Evolutionary conservation across 2,113 vertebrate genomes (phyloP).

Genomic region (Mandrillus leucophaeus): DNA sequence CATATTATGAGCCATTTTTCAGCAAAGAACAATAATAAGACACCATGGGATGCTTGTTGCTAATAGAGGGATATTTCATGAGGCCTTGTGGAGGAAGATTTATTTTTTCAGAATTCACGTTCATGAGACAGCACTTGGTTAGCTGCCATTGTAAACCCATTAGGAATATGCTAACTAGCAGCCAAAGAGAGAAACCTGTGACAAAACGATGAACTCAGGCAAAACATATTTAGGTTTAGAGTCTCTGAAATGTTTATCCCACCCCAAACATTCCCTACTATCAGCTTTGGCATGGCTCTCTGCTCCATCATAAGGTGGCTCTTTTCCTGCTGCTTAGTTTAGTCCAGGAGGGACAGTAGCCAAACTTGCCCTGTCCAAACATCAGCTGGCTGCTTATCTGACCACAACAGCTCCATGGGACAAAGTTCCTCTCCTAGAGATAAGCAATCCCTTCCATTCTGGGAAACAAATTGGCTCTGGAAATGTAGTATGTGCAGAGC

Average conservation of each 20-base stretch:
- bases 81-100: neutral
- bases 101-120: slow-evolving; percentile 38
- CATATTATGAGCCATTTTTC: slow-evolving; percentile 26
- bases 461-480: slow-evolving; percentile 31
- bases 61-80: neutral
- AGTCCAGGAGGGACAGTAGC: neutral
- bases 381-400: slow-evolving; percentile 64
- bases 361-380: neutral
- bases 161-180: neutral
- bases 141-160: neutral
- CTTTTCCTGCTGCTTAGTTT: neutral
- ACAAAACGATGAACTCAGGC: slow-evolving; percentile 48
- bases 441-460: slow-evolving; percentile 51
- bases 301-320: neutral
- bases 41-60: neutral
- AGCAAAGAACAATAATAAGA: neutral
- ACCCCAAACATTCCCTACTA: neutral
- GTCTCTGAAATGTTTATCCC: slow-evolving; percentile 36
- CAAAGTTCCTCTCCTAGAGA: slow-evolving; percentile 52
- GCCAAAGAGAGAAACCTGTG: slow-evolving; percentile 31
- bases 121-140: neutral
- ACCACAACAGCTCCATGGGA: slow-evolving; percentile 35
- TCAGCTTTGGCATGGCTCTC: neutral
- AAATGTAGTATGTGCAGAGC: slow-evolving; percentile 20
- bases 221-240: slow-evolving; percentile 46